These are phyloP conservation scores for Mustela erminea DNA, from an alignment of 2,797 vertebrate species.

Conservation along the genomic window DNA sequence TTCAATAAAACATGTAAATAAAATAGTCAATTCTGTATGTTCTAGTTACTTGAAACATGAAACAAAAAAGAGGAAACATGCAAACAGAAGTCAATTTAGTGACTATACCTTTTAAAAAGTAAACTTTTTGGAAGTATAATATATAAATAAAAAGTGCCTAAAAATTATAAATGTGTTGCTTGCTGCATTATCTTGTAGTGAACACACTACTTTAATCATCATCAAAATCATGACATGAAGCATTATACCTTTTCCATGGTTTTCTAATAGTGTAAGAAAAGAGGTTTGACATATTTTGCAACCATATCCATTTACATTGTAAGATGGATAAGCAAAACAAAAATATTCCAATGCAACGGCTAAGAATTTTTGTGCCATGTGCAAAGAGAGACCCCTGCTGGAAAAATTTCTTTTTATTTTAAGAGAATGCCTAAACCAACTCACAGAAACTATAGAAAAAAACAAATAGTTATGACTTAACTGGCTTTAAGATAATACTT, in stretches of 20 bases:
- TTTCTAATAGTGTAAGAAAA: conserved; percentile 49
- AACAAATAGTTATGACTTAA: not conserved
- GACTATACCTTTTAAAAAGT: not conserved
- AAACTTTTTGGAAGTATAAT: not conserved
- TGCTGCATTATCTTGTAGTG: not conserved
- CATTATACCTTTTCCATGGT: not conserved
- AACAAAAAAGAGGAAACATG: not conserved
- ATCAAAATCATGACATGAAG: not conserved
- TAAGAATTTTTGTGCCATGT: conserved; percentile 64
- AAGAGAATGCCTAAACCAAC: not conserved
- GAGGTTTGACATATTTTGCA: conserved; percentile 45
- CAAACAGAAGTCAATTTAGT: conserved; percentile 2
- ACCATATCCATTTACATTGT: not conserved
- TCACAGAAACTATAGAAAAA: not conserved
- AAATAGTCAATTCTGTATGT: not conserved
- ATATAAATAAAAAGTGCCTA: not conserved
- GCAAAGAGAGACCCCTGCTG: conserved; percentile 88
- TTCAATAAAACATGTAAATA: not conserved
- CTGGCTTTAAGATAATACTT: not conserved
- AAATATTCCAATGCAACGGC: not conserved
- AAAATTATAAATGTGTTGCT: not conserved
- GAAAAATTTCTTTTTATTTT: conserved; percentile 47
- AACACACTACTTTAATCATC: not conserved
- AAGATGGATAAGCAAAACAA: conserved; percentile 25
- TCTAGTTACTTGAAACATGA: not conserved